These are phyloP conservation scores for Aphaenogaster rudis DNA, from an alignment of 1,140 invertebrate species.

Conservation along the genomic window DNA sequence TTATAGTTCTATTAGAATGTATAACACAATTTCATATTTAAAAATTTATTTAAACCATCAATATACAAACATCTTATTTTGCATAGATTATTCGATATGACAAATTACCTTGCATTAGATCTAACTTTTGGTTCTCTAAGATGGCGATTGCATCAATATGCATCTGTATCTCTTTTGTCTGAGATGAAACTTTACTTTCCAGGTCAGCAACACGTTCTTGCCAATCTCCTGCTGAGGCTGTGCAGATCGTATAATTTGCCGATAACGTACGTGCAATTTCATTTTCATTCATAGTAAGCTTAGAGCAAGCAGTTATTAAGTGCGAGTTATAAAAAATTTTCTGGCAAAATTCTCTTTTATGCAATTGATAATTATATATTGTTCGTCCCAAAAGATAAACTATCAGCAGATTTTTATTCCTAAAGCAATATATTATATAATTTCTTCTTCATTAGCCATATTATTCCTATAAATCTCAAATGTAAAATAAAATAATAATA, in stretches of 20 bases:
- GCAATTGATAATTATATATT: constrained; percentile 31
- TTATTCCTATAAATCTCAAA: not conserved
- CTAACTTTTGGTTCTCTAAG: constrained; percentile 90
- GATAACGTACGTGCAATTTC: constrained; percentile 69
- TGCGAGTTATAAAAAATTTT: not conserved
- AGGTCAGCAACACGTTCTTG: constrained; percentile 82
- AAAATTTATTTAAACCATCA: constrained; percentile 23
- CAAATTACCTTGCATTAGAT: constrained; percentile 89
- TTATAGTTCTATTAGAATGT: constrained; percentile 15
- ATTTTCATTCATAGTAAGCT: constrained; percentile 63
- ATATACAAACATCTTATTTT: constrained; percentile 9
- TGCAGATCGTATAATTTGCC: constrained; percentile 81
- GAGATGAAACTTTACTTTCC: constrained; percentile 82
- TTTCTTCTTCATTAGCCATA: too few species aligned
- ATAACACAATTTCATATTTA: constrained; percentile 18
- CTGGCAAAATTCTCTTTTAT: not conserved
- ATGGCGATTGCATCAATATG: constrained; percentile 89
- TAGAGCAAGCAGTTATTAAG: constrained; percentile 62
- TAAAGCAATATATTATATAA: not conserved
- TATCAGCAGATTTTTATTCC: constrained; percentile 33
- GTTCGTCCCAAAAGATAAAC: constrained; percentile 30
- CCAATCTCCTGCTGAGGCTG: constrained; percentile 84
- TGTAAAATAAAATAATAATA: not conserved
- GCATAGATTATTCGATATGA: constrained; percentile 30
- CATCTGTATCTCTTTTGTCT: constrained; percentile 85